These are phyloP conservation scores for Oceanites oceanicus DNA, from an alignment of 2,113 vertebrate genomes.

Conservation along the genomic window DNA sequence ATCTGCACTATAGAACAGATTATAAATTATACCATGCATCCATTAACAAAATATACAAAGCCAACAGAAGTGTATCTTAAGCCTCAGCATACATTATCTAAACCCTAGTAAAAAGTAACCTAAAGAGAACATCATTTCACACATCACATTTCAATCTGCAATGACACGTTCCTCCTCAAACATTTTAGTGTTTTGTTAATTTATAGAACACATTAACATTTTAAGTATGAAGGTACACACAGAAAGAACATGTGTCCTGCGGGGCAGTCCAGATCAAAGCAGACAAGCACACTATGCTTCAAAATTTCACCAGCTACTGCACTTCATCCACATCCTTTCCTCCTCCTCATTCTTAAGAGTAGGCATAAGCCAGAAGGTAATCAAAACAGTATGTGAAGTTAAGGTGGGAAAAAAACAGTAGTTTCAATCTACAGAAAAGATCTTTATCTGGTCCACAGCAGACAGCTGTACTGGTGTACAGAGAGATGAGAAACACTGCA, in stretches of 20 bases:
- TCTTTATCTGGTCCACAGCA: conserved; percentile 25
- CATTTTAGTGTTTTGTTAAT: neutral
- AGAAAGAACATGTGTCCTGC: neutral
- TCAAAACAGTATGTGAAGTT: neutral
- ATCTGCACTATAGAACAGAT: conserved; percentile 15
- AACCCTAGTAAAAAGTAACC: neutral
- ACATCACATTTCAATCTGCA: neutral
- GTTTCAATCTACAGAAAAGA: neutral
- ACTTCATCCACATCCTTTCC: neutral
- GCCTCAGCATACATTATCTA: neutral
- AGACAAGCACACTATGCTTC: neutral
- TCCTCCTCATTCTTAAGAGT: neutral
- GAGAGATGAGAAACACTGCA: conserved; percentile 34
- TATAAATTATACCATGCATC: conserved; percentile 69
- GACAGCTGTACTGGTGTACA: neutral
- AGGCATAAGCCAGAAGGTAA: neutral
- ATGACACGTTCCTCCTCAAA: neutral
- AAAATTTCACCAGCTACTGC: neutral
- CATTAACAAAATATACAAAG: conserved; percentile 70
- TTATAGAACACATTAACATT: neutral
- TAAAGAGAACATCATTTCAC: neutral
- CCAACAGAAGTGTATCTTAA: conserved; percentile 12
- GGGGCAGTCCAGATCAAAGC: neutral
- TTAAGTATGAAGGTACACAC: neutral
- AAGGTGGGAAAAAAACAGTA: neutral